Evolutionary conservation across 2,888 invertebrate species (phyloP).

Genomic region (Glyphotaelius pellucidus): DNA sequence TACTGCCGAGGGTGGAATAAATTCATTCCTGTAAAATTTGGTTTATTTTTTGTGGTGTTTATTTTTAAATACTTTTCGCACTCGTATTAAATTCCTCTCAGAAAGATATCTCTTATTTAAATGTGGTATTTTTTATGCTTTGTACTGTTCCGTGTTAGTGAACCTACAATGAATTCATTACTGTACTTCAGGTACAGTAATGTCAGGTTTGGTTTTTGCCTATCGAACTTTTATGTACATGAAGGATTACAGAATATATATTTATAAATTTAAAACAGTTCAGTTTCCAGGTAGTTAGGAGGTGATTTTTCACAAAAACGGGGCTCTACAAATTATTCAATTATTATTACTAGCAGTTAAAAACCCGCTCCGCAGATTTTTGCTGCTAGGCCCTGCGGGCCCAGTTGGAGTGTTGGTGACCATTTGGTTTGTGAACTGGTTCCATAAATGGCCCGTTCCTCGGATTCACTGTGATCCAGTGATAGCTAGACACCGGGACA

Average conservation of each 20-base stretch:
- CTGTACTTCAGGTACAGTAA: not conserved
- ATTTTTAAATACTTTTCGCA: not conserved
- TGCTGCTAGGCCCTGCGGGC: no score
- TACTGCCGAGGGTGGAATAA: constrained; percentile 33
- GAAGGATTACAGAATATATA: not conserved
- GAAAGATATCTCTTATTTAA: not conserved
- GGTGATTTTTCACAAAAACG: no score
- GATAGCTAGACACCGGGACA: no score
- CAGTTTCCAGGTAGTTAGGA: not conserved
- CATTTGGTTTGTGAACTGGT: no score
- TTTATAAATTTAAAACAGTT: not conserved
- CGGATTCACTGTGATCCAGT: no score
- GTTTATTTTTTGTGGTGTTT: constrained; percentile 13
- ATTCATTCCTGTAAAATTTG: constrained; percentile 34
- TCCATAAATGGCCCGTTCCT: no score
- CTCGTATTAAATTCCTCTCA: not conserved
- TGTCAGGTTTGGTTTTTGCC: not conserved
- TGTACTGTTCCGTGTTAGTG: not conserved
- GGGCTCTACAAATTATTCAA: no score
- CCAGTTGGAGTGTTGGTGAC: no score
- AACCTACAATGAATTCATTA: not conserved
- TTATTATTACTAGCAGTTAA: no score
- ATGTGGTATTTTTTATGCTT: not conserved
- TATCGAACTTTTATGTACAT: not conserved
- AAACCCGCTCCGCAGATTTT: no score